Evolutionary conservation across 2,797 vertebrate species (phyloP).

Genomic region (Malacoraja senta): DNA sequence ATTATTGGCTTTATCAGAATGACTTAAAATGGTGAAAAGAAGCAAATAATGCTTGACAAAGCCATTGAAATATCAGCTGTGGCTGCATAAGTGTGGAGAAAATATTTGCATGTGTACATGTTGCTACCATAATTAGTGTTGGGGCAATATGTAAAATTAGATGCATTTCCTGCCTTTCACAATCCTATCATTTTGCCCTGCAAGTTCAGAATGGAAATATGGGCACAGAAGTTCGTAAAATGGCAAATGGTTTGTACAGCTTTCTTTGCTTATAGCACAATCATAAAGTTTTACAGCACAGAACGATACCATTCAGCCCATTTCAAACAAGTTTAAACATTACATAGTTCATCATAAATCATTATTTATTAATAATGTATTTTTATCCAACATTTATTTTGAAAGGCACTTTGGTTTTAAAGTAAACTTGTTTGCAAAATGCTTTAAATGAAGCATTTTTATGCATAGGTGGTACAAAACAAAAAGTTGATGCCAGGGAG

Average conservation of each 20-base stretch:
- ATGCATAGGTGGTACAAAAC: not conserved
- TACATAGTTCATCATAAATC: too few species aligned
- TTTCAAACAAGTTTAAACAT: too few species aligned
- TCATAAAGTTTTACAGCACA: not conserved
- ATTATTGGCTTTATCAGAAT: not conserved
- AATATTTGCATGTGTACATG: too few species aligned
- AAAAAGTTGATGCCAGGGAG: not conserved
- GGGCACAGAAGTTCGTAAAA: not conserved
- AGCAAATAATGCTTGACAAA: not conserved
- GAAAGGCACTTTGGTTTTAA: not conserved
- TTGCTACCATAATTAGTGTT: not conserved
- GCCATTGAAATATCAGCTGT: not conserved
- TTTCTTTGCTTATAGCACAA: not conserved
- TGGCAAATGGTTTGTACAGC: not conserved
- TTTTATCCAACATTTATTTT: not conserved
- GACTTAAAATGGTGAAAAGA: not conserved
- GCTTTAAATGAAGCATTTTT: constrained; percentile 3
- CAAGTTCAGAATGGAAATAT: not conserved
- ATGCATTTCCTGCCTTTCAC: not conserved
- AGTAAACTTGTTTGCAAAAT: not conserved
- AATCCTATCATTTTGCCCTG: not conserved
- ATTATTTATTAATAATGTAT: not conserved
- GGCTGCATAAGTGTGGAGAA: not conserved
- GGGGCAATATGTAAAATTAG: not conserved
- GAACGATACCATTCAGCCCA: too few species aligned